Evolutionary conservation across 2,888 invertebrate species (phyloP).

Genomic region (Phalera bucephala): DNA sequence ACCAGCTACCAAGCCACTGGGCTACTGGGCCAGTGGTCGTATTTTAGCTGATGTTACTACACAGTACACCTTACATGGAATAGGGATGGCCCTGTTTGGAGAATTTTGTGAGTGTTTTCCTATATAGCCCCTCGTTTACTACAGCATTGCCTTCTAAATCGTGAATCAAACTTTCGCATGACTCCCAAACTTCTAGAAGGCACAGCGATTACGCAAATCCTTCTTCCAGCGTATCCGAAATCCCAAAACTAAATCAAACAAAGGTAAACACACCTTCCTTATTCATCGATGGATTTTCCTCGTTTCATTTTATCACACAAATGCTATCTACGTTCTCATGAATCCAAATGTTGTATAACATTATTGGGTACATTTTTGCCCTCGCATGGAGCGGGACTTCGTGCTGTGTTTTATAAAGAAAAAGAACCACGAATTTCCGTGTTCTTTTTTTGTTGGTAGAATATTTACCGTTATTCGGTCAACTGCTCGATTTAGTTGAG

Average conservation of each 20-base stretch:
- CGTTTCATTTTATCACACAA: conserved; percentile 36
- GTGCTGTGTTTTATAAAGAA: not conserved
- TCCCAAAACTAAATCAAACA: conserved; percentile 14
- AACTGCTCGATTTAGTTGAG: not conserved
- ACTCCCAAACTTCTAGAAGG: too few species aligned
- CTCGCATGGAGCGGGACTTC: not conserved
- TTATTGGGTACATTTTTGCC: conserved; percentile 38
- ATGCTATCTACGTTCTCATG: conserved; percentile 47
- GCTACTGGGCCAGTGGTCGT: too few species aligned
- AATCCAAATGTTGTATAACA: conserved; percentile 51
- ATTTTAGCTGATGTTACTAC: too few species aligned
- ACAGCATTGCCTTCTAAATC: too few species aligned
- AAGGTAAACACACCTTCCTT: conserved; percentile 11
- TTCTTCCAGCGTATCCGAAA: conserved; percentile 3
- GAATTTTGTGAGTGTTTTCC: too few species aligned
- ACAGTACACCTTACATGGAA: too few species aligned
- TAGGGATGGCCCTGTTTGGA: too few species aligned
- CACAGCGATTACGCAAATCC: too few species aligned
- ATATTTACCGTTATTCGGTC: not conserved
- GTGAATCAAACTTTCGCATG: too few species aligned
- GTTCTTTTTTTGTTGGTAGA: not conserved
- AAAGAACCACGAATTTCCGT: not conserved
- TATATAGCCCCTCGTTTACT: too few species aligned
- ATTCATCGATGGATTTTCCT: conserved; percentile 23
- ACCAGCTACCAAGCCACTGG: too few species aligned